Conservation (phyloP, 2,888 invertebrate species). For the Scaptomyza cyrtandrae region DNA sequence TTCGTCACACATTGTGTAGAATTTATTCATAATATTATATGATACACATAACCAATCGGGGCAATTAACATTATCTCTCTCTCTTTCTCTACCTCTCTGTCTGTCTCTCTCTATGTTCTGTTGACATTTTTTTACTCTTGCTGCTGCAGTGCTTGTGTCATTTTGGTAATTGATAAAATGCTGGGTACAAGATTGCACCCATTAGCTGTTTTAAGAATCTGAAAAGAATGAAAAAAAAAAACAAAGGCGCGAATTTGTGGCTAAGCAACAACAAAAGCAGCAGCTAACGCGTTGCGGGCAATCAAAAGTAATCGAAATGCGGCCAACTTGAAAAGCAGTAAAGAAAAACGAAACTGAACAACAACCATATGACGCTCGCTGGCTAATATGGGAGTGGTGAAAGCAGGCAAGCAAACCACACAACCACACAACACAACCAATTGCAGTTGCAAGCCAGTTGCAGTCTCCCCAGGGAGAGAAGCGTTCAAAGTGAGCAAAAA, state of each 20-base stretch:
- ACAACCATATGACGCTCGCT: too few relatives aligned
- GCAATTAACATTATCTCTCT: too few relatives aligned
- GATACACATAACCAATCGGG: too few relatives aligned
- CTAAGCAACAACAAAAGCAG: constrained; percentile 73
- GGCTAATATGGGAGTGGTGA: constrained; percentile 60
- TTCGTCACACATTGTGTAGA: too few relatives aligned
- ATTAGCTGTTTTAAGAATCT: constrained; percentile 18
- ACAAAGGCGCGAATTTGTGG: constrained; percentile 42
- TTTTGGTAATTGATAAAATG: neutral
- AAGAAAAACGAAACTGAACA: neutral
- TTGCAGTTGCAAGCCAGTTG: constrained; percentile 26
- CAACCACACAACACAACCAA: constrained; percentile 6
- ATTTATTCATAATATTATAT: too few relatives aligned
- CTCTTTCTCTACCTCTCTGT: too few relatives aligned
- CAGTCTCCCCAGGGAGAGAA: constrained; percentile 59
- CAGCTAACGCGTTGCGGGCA: constrained; percentile 36
- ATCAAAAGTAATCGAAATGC: constrained; percentile 60
- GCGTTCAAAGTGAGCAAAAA: constrained; percentile 62
- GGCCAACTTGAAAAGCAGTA: constrained; percentile 30
- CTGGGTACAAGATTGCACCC: neutral
- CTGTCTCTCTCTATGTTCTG: too few relatives aligned
- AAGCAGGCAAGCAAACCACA: neutral
- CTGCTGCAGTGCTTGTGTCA: too few relatives aligned
- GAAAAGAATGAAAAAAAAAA: constrained; percentile 2
- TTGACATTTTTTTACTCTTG: too few relatives aligned